Conservation (phyloP, 2,797 vertebrate species). For the Scyliorhinus canicula region DNA sequence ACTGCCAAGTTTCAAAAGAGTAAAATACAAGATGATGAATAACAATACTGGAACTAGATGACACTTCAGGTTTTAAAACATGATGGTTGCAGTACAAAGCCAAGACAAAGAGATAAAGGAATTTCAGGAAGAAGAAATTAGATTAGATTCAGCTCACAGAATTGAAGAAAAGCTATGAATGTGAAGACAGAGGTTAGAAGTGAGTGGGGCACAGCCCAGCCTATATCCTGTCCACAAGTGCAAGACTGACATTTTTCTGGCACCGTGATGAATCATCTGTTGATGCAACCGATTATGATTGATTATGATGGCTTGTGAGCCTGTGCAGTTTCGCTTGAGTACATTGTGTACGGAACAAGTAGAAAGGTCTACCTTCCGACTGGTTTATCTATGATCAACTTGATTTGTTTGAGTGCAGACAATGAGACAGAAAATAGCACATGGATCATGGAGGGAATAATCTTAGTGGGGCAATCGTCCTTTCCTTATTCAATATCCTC, state of each 20-base stretch:
- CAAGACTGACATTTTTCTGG: neutral
- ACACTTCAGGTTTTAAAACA: neutral
- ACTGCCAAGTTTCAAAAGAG: neutral
- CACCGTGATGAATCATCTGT: neutral
- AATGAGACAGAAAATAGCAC: neutral
- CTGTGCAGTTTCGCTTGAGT: neutral
- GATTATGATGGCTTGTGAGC: neutral
- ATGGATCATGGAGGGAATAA: neutral
- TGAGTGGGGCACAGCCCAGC: neutral
- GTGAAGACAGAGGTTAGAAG: neutral
- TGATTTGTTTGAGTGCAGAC: neutral
- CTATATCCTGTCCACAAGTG: neutral
- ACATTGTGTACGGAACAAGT: neutral
- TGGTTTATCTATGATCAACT: neutral
- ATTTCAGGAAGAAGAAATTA: neutral
- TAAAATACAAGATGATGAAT: neutral
- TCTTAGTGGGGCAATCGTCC: neutral
- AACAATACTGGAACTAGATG: neutral
- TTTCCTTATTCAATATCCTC: neutral
- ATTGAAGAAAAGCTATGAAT: neutral
- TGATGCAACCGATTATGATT: neutral
- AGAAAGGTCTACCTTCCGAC: neutral
- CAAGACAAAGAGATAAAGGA: neutral
- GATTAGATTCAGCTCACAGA: neutral
- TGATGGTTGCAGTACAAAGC: neutral